phyloP scores from a whole-genome alignment of 1,140 invertebrate species.

The Hormaphis cornu region DNA sequence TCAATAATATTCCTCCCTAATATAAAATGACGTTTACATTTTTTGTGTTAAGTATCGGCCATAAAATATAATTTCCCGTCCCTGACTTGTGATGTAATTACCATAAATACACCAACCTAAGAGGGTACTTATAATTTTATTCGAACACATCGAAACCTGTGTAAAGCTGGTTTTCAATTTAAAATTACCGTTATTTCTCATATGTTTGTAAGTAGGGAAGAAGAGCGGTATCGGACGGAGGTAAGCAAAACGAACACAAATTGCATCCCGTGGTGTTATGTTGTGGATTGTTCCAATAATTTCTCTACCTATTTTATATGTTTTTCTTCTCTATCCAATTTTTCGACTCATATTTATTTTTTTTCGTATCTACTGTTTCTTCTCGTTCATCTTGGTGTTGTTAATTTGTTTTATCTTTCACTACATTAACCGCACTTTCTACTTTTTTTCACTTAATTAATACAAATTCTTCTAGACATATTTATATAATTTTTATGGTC shows the following conservation, averaged over 20 bases:
- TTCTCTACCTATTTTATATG: conserved; percentile 24
- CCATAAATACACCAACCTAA: no score
- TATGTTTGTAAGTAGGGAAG: background rate
- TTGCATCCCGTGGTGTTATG: conserved; percentile 22
- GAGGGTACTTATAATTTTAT: no score
- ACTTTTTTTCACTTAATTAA: no score
- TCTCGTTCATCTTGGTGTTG: background rate
- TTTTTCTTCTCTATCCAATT: background rate
- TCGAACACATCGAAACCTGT: background rate
- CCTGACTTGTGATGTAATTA: no score
- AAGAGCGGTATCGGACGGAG: conserved; percentile 26
- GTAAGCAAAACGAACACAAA: conserved; percentile 15
- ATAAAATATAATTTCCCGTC: no score
- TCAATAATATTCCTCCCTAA: no score
- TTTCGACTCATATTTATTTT: background rate
- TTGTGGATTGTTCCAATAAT: conserved; percentile 28
- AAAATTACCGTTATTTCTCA: no score
- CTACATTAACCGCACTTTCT: conserved; percentile 6
- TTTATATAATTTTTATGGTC: no score
- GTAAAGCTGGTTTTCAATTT: no score
- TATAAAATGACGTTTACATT: no score
- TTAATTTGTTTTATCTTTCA: background rate
- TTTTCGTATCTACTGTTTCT: background rate
- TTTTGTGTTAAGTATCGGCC: no score
- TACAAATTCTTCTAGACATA: no score